A percentile compares a stretch with the other conserved stretches of the same genome.
Evolutionary conservation across 2,113 vertebrate genomes (phyloP).

Genomic region (Hydropotes inermis): DNA sequence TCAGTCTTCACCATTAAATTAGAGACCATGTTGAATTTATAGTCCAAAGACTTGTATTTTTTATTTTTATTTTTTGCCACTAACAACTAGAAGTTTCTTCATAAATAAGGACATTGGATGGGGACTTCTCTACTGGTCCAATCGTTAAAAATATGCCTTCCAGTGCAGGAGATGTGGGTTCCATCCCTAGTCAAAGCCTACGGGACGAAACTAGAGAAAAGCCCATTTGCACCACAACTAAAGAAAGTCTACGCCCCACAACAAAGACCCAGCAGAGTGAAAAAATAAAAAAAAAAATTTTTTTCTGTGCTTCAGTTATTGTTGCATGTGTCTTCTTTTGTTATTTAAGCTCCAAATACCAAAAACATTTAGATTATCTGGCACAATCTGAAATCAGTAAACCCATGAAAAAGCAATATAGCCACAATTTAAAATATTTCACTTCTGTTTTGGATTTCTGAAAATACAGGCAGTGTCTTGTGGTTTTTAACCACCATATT

Average conservation of each 20-base stretch:
- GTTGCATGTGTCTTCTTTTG: neutral
- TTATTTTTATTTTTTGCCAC: neutral
- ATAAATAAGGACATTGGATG: neutral
- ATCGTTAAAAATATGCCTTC: neutral
- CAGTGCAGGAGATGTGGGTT: neutral
- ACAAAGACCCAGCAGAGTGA: neutral
- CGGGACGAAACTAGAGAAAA: neutral
- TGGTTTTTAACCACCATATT: neutral
- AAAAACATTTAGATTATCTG: neutral
- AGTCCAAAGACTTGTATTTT: neutral
- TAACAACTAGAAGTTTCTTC: neutral
- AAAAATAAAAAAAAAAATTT: neutral
- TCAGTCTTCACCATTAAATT: neutral
- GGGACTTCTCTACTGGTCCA: neutral
- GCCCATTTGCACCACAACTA: neutral
- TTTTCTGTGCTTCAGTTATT: neutral
- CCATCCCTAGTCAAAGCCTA: neutral
- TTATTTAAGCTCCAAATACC: neutral
- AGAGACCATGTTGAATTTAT: neutral
- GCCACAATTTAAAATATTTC: neutral
- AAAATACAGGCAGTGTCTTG: neutral
- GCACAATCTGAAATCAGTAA: neutral
- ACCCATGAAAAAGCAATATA: neutral
- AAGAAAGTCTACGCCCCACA: neutral
- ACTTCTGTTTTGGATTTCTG: slow-evolving; percentile 12